These are phyloP conservation scores for Eupristina koningsbergeri DNA, from an alignment of 1,140 invertebrate genomes.

Conservation along the genomic window DNA sequence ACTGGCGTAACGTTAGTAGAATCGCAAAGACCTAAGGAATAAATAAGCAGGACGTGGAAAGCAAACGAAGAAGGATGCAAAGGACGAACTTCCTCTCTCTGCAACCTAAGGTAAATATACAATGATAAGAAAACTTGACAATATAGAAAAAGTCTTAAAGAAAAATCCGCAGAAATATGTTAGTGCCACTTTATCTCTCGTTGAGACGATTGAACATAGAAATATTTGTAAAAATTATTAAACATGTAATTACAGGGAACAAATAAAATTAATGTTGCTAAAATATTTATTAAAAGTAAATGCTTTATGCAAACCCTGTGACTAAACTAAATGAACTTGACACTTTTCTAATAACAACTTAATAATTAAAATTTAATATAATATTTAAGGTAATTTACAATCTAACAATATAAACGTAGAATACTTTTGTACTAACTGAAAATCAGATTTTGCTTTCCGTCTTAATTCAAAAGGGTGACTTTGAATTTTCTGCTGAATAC, in stretches of 20 bases:
- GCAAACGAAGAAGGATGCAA: conserved; percentile 18
- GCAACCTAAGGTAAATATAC: no score
- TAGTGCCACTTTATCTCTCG: neutral
- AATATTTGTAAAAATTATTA: neutral
- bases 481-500: no score
- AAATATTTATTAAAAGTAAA: neutral
- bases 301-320: no score
- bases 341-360: no score
- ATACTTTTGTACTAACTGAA: no score
- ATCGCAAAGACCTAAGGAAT: conserved; percentile 12
- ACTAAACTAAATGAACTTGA: no score
- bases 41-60: conserved; percentile 31
- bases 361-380: no score
- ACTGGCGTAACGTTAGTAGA: conserved; percentile 25
- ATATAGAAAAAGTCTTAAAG: neutral
- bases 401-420: no score
- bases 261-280: neutral
- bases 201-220: neutral
- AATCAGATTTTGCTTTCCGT: no score
- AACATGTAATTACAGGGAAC: no score
- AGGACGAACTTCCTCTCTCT: neutral
- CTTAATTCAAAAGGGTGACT: no score
- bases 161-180: neutral
- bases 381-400: no score
- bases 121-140: neutral